Evolutionary conservation across 1,140 invertebrate genomes (phyloP).

Genomic region (Hirudo medicinalis): DNA sequence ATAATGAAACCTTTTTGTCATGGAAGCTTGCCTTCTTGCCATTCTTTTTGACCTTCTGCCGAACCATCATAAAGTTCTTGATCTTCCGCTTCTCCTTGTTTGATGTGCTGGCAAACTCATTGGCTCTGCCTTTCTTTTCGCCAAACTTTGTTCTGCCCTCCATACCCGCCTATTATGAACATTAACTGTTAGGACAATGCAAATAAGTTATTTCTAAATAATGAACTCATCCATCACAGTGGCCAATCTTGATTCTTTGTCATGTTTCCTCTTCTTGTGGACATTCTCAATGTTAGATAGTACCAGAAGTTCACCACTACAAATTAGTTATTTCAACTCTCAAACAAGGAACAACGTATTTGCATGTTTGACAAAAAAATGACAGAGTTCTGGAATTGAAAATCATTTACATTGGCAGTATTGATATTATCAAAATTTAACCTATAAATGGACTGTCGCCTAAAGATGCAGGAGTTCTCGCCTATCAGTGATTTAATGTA

Average conservation of each 20-base stretch:
- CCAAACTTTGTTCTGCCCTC: constrained; percentile 75
- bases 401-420: no score
- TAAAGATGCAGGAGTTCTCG: no score
- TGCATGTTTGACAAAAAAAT: no score
- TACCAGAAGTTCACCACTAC: constrained; percentile 60
- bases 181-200: neutral
- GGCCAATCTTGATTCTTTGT: constrained; percentile 70
- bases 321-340: constrained; percentile 10
- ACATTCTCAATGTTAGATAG: constrained; percentile 84
- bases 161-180: constrained; percentile 52
- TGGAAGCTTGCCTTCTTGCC: constrained; percentile 76
- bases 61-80: constrained; percentile 87
- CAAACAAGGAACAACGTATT: no score
- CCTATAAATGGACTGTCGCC: no score
- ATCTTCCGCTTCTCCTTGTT: constrained; percentile 82
- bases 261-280: constrained; percentile 76
- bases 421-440: no score
- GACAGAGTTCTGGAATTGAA: no score
- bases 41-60: constrained; percentile 69
- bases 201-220: neutral
- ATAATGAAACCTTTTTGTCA: constrained; percentile 58
- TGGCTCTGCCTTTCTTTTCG: constrained; percentile 59
- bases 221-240: constrained; percentile 50
- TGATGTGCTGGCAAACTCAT: constrained; percentile 77
- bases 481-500: no score